Evolutionary conservation across 2,113 vertebrate species (phyloP).

Genomic region (Micronycteris hirsuta): DNA sequence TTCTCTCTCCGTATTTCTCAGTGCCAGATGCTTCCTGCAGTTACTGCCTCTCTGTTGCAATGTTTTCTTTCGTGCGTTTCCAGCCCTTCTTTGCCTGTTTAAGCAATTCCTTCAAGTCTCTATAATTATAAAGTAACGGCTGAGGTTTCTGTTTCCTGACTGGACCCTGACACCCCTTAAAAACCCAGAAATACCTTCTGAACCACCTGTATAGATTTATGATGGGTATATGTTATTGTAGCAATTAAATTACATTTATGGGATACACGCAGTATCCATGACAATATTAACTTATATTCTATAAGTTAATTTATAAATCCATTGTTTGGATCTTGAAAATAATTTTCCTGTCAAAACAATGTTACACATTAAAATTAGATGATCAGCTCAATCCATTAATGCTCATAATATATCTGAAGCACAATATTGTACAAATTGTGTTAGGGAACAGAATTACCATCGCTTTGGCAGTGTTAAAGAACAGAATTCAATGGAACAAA

Average conservation of each 20-base stretch:
- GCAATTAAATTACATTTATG: not conserved
- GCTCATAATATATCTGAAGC: not conserved
- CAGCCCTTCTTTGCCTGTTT: not conserved
- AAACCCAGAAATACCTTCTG: not conserved
- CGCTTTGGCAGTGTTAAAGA: not conserved
- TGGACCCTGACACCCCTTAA: not conserved
- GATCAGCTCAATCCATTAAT: not conserved
- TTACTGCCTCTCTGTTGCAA: not conserved
- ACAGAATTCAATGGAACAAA: not conserved
- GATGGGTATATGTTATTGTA: not conserved
- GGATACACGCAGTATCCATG: not conserved
- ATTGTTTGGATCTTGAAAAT: not conserved
- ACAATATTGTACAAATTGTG: not conserved
- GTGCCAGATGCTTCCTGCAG: not conserved
- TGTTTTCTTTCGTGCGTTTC: not conserved
- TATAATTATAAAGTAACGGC: not conserved
- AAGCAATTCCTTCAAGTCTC: not conserved
- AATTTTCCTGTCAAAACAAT: constrained; percentile 5
- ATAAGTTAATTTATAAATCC: constrained; percentile 4
- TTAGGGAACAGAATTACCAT: not conserved
- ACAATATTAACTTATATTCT: not conserved
- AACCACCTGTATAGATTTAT: not conserved
- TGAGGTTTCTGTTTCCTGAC: not conserved
- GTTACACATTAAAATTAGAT: not conserved
- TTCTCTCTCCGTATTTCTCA: not conserved